A percentile compares a stretch with the other conserved stretches of the same genome.
These are phyloP conservation scores for Bunonema sp. DNA, from an alignment of 2,888 invertebrate genomes.

Conservation along the genomic window DNA sequence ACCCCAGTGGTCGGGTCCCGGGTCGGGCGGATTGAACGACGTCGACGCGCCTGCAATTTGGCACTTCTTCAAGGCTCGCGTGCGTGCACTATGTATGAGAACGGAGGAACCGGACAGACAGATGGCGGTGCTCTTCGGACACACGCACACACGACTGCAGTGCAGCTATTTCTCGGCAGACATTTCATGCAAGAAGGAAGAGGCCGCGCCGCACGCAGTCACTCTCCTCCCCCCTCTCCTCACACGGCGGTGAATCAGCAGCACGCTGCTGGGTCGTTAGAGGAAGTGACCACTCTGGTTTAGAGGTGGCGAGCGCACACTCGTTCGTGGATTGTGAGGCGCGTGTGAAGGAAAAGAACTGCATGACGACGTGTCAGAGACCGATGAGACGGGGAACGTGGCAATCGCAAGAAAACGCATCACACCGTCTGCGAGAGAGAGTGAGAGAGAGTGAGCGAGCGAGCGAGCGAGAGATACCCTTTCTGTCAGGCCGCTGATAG, in stretches of 20 bases:
- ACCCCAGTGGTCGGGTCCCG: constrained; percentile 43
- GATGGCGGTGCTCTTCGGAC: too few relatives aligned
- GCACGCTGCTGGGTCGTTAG: too few relatives aligned
- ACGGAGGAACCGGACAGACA: not conserved
- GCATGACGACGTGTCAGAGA: constrained; percentile 1
- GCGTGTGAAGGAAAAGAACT: too few relatives aligned
- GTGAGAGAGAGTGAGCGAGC: not conserved
- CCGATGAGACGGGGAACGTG: constrained; percentile 4
- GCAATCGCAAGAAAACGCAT: constrained; percentile 3
- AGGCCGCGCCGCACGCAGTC: too few relatives aligned
- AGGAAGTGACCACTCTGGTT: too few relatives aligned
- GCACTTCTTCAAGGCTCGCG: not conserved
- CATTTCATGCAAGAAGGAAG: too few relatives aligned
- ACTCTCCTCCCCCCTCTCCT: too few relatives aligned
- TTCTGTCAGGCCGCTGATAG: not conserved
- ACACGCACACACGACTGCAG: too few relatives aligned
- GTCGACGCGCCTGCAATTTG: constrained; percentile 27
- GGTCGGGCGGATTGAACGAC: constrained; percentile 39
- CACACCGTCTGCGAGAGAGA: not conserved
- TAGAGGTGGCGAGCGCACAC: too few relatives aligned
- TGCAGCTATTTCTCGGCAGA: too few relatives aligned
- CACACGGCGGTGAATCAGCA: too few relatives aligned
- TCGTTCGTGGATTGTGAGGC: too few relatives aligned
- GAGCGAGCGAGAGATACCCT: not conserved
- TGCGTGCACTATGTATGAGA: not conserved